phyloP scores from a whole-genome alignment of 2,888 invertebrate genomes.

The Mystacides longicornis region DNA sequence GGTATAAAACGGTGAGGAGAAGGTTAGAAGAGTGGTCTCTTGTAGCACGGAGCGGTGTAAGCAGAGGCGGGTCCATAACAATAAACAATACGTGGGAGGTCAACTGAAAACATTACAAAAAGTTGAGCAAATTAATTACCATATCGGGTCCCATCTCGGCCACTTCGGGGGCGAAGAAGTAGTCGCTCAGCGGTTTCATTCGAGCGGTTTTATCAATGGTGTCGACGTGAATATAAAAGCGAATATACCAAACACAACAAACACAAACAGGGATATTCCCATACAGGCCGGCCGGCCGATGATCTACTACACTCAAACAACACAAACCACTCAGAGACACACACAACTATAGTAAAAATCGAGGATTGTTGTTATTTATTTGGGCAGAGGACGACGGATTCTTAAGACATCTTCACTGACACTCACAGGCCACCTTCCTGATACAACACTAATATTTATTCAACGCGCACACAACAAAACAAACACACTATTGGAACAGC shows the following conservation, averaged over 20 bases:
- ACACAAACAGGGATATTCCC: too few relatives aligned
- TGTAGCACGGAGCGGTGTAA: too few relatives aligned
- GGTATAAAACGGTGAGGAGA: too few relatives aligned
- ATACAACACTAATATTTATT: constrained; percentile 7
- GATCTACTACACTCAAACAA: neutral
- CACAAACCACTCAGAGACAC: neutral
- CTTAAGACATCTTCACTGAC: neutral
- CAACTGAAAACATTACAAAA: too few relatives aligned
- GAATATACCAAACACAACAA: constrained; percentile 27
- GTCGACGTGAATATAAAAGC: constrained; percentile 24
- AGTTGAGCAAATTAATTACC: constrained; percentile 55
- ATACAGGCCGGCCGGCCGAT: too few relatives aligned
- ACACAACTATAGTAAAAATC: neutral
- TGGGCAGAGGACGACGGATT: neutral
- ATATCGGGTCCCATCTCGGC: constrained; percentile 77
- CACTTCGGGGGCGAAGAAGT: constrained; percentile 65
- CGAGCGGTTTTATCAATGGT: constrained; percentile 32
- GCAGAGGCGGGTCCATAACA: too few relatives aligned
- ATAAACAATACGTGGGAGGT: too few relatives aligned
- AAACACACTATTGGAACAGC: too few relatives aligned
- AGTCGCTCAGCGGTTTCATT: constrained; percentile 63
- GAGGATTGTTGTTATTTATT: neutral
- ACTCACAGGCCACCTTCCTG: too few relatives aligned
- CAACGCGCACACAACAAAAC: neutral
- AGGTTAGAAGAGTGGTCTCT: too few relatives aligned